Evolutionary conservation across 2,888 invertebrate species (phyloP).

Genomic region (Melanchra persicariae): DNA sequence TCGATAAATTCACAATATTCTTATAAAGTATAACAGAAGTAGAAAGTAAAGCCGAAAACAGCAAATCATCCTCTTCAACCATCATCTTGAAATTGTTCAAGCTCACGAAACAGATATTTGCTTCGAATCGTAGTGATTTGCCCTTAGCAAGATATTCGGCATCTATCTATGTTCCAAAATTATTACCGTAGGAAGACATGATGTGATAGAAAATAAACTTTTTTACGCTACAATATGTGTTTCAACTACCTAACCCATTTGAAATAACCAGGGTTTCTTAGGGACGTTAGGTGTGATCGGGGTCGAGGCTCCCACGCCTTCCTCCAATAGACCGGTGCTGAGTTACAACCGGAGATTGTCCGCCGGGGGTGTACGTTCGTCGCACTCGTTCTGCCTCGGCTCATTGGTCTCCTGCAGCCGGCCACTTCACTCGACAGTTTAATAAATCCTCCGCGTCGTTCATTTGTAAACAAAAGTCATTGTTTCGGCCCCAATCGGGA

Average conservation of each 20-base stretch:
- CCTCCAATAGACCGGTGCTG: slow-evolving; percentile 74
- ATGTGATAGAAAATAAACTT: slow-evolving; percentile 90
- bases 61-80: slow-evolving; percentile 39
- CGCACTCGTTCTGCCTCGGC: slow-evolving; percentile 81
- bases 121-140: slow-evolving; percentile 86
- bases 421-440: slow-evolving; percentile 83
- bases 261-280: slow-evolving; percentile 52
- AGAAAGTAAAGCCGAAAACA: slow-evolving; percentile 50
- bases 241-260: slow-evolving; percentile 68
- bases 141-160: slow-evolving; percentile 85
- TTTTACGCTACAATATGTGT: slow-evolving; percentile 85
- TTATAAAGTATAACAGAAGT: slow-evolving; percentile 39
- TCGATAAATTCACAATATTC: slow-evolving; percentile 38
- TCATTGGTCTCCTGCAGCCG: slow-evolving; percentile 80
- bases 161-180: slow-evolving; percentile 88
- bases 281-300: slow-evolving; percentile 68
- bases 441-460: slow-evolving; percentile 84
- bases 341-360: slow-evolving; percentile 67
- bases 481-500: slow-evolving; percentile 86
- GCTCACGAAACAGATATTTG: slow-evolving; percentile 67
- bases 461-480: slow-evolving; percentile 90
- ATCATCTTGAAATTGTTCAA: slow-evolving; percentile 10
- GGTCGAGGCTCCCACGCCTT: slow-evolving; percentile 85
- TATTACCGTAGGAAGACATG: slow-evolving; percentile 87
- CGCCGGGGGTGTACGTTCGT: slow-evolving; percentile 81